phyloP scores from a whole-genome alignment of 2,888 invertebrate genomes.

The Acrobasis consociella region DNA sequence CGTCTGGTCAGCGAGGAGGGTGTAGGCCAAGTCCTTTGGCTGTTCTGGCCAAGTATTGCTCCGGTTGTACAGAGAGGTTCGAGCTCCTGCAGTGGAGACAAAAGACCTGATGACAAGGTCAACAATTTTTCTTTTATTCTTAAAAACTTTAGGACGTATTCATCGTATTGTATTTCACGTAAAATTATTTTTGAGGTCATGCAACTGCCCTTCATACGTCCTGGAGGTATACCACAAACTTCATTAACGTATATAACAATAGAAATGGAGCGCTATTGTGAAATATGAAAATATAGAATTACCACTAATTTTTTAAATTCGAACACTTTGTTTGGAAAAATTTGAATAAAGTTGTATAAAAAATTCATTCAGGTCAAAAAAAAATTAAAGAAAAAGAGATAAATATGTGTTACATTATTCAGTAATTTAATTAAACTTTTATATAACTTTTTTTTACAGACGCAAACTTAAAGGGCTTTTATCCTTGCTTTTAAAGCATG shows the following conservation, averaged over 20 bases:
- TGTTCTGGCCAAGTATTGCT: too few species aligned
- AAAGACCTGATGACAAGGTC: too few species aligned
- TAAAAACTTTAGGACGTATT: neutral
- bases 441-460: neutral
- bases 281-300: constrained; percentile 4
- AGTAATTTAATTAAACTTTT: constrained; percentile 26
- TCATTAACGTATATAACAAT: neutral
- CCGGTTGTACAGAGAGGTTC: too few species aligned
- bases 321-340: neutral
- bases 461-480: neutral
- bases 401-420: neutral
- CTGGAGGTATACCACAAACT: neutral
- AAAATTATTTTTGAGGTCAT: constrained; percentile 1
- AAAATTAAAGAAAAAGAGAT: too few species aligned
- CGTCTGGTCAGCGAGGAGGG: too few species aligned
- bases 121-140: too few species aligned
- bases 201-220: constrained; percentile 4
- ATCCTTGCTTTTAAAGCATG: neutral
- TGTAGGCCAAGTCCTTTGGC: too few species aligned
- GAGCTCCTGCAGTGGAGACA: too few species aligned
- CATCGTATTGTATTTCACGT: neutral
- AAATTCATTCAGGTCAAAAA: neutral
- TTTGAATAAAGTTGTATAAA: neutral
- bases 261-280: neutral
- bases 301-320: neutral